Percentiles rank a stretch among this genome's conserved stretches.
Conservation (phyloP, 2,797 vertebrate genomes). For the Poecilia gillii region DNA sequence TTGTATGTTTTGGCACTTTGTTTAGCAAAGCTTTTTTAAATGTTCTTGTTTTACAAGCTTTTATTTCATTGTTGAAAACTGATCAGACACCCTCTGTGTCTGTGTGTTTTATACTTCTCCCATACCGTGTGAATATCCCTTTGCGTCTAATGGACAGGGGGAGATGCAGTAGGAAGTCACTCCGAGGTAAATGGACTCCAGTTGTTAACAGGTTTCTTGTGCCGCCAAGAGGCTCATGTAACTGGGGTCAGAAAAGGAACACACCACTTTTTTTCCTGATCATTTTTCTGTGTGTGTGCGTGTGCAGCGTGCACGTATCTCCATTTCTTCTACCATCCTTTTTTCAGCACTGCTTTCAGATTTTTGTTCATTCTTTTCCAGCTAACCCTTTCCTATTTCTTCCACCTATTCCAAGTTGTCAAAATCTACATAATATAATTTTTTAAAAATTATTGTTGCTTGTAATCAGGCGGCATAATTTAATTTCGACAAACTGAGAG, state of each 20-base stretch:
- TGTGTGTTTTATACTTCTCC: not conserved
- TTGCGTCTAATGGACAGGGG: slow-evolving; percentile 46
- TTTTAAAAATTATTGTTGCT: not conserved
- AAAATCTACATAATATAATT: not conserved
- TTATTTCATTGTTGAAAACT: slow-evolving; percentile 4
- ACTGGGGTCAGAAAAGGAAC: slow-evolving; percentile 62
- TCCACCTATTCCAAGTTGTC: not conserved
- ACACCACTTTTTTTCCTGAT: slow-evolving; percentile 24
- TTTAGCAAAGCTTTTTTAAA: not conserved
- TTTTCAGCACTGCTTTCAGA: not conserved
- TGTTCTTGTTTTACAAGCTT: not conserved
- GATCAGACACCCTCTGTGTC: slow-evolving; percentile 4
- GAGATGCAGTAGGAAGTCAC: slow-evolving; percentile 30
- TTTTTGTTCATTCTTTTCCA: not conserved
- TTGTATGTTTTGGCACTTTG: not conserved
- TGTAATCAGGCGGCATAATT: not conserved
- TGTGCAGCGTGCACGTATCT: not conserved
- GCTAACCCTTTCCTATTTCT: not conserved
- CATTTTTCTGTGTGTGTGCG: not conserved
- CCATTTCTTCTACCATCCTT: not conserved
- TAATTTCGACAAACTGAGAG: not conserved
- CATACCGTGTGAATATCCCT: slow-evolving; percentile 34
- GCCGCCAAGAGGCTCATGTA: slow-evolving; percentile 46
- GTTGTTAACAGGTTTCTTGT: slow-evolving; percentile 68
- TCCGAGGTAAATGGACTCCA: slow-evolving; percentile 68